Evolutionary conservation across 2,888 invertebrate species (phyloP).

Genomic region (Chrysolina oricalcia): DNA sequence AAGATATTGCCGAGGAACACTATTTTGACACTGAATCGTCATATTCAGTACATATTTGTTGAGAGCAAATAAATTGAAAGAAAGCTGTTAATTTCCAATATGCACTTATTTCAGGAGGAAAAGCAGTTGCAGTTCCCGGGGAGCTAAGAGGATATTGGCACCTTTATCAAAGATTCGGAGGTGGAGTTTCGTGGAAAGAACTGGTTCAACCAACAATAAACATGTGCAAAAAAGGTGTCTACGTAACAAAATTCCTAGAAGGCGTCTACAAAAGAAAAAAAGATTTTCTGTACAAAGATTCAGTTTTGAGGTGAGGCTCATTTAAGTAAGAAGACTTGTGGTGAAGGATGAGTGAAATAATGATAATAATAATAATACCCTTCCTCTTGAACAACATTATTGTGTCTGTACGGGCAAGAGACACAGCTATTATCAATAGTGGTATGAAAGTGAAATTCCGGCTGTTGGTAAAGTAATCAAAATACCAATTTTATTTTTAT

Average conservation of each 20-base stretch:
- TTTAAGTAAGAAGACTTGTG: neutral
- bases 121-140: conserved; percentile 84
- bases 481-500: no score
- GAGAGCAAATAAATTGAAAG: no score
- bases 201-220: conserved; percentile 86
- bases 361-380: no score
- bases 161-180: conserved; percentile 79
- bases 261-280: conserved; percentile 45
- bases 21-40: no score
- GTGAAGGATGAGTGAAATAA: no score
- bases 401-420: no score
- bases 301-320: conserved; percentile 49
- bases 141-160: conserved; percentile 90
- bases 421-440: neutral
- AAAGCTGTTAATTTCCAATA: neutral
- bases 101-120: conserved; percentile 51
- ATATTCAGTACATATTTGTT: no score
- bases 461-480: no score
- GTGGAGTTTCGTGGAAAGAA: conserved; percentile 81
- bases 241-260: conserved; percentile 74
- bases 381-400: no score
- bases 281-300: conserved; percentile 48
- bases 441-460: no score
- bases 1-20: no score
- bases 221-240: conserved; percentile 82